These are phyloP conservation scores for Zhuqinia jingwanae DNA, from an alignment of 2,888 invertebrate species.

Conservation along the genomic window DNA sequence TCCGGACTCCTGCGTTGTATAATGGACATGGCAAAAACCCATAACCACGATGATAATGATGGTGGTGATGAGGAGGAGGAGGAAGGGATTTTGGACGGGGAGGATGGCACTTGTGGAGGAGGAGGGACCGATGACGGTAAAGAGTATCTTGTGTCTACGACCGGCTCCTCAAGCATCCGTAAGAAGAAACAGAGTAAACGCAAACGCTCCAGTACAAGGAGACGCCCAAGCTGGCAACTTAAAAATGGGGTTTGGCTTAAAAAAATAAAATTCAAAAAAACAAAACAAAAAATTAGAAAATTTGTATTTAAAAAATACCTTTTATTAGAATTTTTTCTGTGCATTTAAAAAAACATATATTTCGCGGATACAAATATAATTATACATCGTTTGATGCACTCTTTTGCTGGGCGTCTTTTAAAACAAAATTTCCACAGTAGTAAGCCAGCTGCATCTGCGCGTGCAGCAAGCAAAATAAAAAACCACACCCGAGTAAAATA, in stretches of 20 bases:
- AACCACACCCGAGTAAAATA: neutral
- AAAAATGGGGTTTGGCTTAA: constrained; percentile 78
- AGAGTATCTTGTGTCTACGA: constrained; percentile 74
- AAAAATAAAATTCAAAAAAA: neutral
- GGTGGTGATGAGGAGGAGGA: constrained; percentile 58
- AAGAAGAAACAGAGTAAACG: constrained; percentile 76
- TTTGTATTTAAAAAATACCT: too few relatives aligned
- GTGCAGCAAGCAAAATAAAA: neutral
- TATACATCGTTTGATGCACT: too few relatives aligned
- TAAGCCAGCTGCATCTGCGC: neutral
- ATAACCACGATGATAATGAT: constrained; percentile 65
- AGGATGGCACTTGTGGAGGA: constrained; percentile 48
- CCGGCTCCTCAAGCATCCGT: constrained; percentile 59
- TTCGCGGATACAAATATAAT: neutral
- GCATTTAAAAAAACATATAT: neutral
- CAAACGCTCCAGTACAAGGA: constrained; percentile 76
- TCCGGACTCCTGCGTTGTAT: constrained; percentile 77
- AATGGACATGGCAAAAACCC: constrained; percentile 77
- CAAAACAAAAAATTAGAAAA: too few relatives aligned
- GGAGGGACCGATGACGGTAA: constrained; percentile 75
- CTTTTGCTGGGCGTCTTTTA: too few relatives aligned
- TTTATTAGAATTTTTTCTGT: neutral
- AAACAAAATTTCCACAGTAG: too few relatives aligned
- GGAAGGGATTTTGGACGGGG: constrained; percentile 39
- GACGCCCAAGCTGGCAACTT: constrained; percentile 77